Evolutionary conservation across 2,113 vertebrate genomes (phyloP).

Genomic region (Siniperca knerii): DNA sequence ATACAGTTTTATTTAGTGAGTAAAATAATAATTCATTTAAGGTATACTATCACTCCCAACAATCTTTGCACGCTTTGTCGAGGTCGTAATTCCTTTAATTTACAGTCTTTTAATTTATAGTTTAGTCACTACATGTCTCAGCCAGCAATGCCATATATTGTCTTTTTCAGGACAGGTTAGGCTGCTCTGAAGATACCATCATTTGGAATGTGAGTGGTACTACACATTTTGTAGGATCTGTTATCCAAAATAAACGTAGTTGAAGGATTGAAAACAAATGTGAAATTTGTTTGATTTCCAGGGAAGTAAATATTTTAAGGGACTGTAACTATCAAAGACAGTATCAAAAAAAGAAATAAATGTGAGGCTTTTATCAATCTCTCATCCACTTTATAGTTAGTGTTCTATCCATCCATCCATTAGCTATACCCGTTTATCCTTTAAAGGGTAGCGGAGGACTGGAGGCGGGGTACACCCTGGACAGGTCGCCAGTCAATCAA

Average conservation of each 20-base stretch:
- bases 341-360: too few species aligned
- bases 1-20: not conserved
- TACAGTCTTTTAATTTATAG: not conserved
- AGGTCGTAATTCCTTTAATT: not conserved
- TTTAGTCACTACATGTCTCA: not conserved
- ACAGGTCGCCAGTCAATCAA: not conserved
- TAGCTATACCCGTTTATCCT: not conserved
- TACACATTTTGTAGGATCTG: not conserved
- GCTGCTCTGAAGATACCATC: too few species aligned
- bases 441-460: not conserved
- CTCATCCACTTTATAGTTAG: not conserved
- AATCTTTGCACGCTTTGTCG: not conserved
- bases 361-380: too few species aligned
- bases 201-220: not conserved
- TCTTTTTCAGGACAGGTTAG: not conserved
- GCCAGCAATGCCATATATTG: not conserved
- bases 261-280: too few species aligned
- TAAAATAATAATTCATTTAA: not conserved
- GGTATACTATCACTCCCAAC: not conserved
- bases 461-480: not conserved
- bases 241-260: too few species aligned
- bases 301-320: too few species aligned
- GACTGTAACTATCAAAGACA: too few species aligned
- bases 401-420: not conserved
- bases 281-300: too few species aligned